Evolutionary conservation across 1,140 invertebrate species (phyloP).

Genomic region (Liolophura sinensis): DNA sequence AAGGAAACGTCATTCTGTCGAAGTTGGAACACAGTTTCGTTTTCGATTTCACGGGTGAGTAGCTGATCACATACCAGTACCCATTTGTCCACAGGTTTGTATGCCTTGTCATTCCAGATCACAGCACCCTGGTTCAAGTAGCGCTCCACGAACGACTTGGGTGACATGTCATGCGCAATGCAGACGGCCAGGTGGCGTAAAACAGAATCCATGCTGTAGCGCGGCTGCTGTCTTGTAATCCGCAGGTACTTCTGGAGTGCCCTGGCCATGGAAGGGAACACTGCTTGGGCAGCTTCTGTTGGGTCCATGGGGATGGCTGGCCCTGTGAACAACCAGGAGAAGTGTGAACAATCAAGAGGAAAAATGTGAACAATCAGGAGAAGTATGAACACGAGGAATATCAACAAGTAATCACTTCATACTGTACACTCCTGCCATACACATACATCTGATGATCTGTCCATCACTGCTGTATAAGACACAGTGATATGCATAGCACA

Average conservation of each 20-base stretch:
- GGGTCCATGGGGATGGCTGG: slow-evolving; percentile 79
- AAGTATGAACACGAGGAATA: slow-evolving; percentile 46
- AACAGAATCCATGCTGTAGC: slow-evolving; percentile 92
- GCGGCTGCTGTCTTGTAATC: slow-evolving; percentile 91
- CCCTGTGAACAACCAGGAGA: slow-evolving; percentile 49
- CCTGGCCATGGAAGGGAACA: slow-evolving; percentile 94
- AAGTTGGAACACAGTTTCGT: slow-evolving; percentile 84
- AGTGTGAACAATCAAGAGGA: slow-evolving; percentile 74
- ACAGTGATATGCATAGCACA: no score
- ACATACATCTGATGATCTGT: not conserved
- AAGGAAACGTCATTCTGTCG: slow-evolving; percentile 92
- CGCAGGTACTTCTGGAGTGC: slow-evolving; percentile 95
- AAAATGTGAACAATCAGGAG: slow-evolving; percentile 52
- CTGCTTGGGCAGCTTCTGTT: slow-evolving; percentile 92
- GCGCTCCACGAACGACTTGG: slow-evolving; percentile 84
- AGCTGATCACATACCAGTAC: slow-evolving; percentile 89
- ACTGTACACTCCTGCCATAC: not conserved
- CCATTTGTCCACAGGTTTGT: slow-evolving; percentile 70
- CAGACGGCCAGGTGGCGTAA: slow-evolving; percentile 84
- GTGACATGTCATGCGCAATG: slow-evolving; percentile 89
- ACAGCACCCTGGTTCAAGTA: slow-evolving; percentile 61
- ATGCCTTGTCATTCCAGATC: slow-evolving; percentile 48
- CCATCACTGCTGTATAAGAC: no score
- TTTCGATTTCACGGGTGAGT: slow-evolving; percentile 76
- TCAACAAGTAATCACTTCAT: not conserved